These are phyloP conservation scores for Dicerorhinus sumatrensis DNA, from an alignment of 2,113 vertebrate species.

Conservation along the genomic window DNA sequence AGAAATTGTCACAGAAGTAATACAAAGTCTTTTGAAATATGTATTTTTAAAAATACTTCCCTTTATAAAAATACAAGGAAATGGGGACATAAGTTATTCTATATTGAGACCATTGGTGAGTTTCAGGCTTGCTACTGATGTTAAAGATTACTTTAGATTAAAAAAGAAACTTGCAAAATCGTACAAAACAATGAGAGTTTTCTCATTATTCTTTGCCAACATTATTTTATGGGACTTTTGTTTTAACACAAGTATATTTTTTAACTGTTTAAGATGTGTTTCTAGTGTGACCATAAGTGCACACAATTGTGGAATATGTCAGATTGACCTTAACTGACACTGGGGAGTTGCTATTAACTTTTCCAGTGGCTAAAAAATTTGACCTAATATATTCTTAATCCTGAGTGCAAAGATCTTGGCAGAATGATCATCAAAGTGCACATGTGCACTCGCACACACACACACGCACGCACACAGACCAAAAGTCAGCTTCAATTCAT, in stretches of 20 bases:
- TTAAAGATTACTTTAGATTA: not conserved
- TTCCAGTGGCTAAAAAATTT: not conserved
- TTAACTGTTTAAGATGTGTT: not conserved
- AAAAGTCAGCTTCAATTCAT: slow-evolving; percentile 17
- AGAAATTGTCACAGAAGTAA: not conserved
- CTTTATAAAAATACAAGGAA: not conserved
- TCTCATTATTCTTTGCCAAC: not conserved
- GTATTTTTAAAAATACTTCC: not conserved
- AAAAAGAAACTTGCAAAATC: not conserved
- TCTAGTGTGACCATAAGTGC: not conserved
- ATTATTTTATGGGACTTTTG: not conserved
- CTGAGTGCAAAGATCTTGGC: not conserved
- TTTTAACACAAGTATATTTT: not conserved
- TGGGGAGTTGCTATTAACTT: not conserved
- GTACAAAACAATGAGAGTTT: not conserved
- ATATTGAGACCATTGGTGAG: not conserved
- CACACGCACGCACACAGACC: not conserved
- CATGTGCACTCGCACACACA: too few relatives aligned
- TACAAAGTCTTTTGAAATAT: not conserved
- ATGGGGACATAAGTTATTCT: not conserved
- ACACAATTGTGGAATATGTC: not conserved
- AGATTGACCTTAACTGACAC: not conserved
- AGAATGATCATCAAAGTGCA: not conserved
- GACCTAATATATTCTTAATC: not conserved
- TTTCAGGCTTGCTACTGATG: not conserved